Percentiles rank a stretch among this genome's conserved stretches.
phyloP scores from a whole-genome alignment of 2,797 vertebrate genomes.

The Antennarius maculatus region DNA sequence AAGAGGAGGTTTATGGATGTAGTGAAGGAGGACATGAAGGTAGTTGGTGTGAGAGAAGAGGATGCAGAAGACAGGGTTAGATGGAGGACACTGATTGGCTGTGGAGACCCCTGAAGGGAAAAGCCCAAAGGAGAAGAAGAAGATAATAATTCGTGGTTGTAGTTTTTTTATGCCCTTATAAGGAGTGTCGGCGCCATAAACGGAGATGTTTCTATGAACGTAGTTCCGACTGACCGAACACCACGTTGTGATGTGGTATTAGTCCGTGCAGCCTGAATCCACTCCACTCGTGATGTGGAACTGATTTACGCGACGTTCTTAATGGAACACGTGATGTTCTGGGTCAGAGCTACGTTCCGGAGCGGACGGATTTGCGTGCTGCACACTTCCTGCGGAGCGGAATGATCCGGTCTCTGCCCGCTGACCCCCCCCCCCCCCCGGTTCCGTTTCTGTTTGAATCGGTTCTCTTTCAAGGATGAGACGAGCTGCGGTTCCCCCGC shows the following conservation, averaged over 20 bases:
- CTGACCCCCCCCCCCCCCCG: too few species aligned
- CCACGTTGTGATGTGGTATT: conserved; percentile 11
- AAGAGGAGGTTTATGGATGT: too few species aligned
- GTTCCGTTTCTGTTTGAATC: background rate
- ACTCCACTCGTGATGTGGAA: rapidly evolving
- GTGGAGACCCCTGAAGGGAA: too few species aligned
- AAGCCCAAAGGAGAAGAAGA: too few species aligned
- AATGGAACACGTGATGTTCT: rapidly evolving
- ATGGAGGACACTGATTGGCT: too few species aligned
- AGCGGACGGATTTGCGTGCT: conserved; percentile 46
- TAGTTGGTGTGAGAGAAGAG: too few species aligned
- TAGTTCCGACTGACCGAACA: conserved; percentile 56
- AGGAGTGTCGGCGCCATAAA: conserved; percentile 88
- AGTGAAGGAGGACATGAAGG: too few species aligned
- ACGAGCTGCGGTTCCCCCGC: rapidly evolving
- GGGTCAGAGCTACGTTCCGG: conserved; percentile 37
- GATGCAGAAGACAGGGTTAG: too few species aligned
- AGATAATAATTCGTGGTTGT: background rate
- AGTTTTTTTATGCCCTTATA: conserved; percentile 83
- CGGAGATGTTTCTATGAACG: conserved; percentile 92
- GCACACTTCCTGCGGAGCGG: conserved; percentile 63
- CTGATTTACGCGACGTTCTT: rapidly evolving
- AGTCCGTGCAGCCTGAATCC: background rate
- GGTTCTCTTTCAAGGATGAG: background rate
- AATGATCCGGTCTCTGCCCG: conserved; percentile 5